A percentile compares a stretch with the other conserved stretches of the same genome.
These are phyloP conservation scores for Lepus townsendii DNA, from an alignment of 2,797 vertebrate species.

Conservation along the genomic window DNA sequence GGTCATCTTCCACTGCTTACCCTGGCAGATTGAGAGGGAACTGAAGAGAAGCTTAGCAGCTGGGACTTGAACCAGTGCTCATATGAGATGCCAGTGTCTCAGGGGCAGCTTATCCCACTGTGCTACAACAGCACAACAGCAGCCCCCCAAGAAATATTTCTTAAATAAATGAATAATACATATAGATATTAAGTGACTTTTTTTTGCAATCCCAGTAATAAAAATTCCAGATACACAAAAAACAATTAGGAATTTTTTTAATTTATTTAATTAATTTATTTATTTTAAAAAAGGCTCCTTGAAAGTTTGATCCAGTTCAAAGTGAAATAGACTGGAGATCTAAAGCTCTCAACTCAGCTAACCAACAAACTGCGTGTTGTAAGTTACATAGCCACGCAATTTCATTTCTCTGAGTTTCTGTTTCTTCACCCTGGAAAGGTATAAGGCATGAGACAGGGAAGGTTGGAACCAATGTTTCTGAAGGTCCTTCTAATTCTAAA, in stretches of 20 bases:
- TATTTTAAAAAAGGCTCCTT: not conserved
- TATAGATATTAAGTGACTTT: not conserved
- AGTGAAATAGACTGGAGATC: not conserved
- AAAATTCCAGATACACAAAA: conserved; percentile 35
- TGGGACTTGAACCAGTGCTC: no score
- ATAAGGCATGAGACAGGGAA: no score
- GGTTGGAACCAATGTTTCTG: conserved; percentile 4
- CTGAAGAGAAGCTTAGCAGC: no score
- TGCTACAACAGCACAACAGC: no score
- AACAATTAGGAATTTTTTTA: not conserved
- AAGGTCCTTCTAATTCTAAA: conserved; percentile 23
- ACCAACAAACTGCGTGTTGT: not conserved
- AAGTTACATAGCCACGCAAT: not conserved
- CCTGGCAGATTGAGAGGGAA: no score
- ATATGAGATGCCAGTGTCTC: no score
- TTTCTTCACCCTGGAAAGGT: not conserved
- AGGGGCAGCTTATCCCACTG: no score
- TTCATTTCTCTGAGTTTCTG: not conserved
- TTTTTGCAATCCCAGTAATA: not conserved
- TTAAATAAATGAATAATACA: conserved; percentile 16
- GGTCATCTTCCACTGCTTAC: no score
- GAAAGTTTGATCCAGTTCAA: conserved; percentile 34
- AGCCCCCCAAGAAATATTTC: not conserved
- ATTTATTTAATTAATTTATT: no score
- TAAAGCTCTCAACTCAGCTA: not conserved